phyloP scores from a whole-genome alignment of 2,888 invertebrate species.

The Epinotia brunnichana region DNA sequence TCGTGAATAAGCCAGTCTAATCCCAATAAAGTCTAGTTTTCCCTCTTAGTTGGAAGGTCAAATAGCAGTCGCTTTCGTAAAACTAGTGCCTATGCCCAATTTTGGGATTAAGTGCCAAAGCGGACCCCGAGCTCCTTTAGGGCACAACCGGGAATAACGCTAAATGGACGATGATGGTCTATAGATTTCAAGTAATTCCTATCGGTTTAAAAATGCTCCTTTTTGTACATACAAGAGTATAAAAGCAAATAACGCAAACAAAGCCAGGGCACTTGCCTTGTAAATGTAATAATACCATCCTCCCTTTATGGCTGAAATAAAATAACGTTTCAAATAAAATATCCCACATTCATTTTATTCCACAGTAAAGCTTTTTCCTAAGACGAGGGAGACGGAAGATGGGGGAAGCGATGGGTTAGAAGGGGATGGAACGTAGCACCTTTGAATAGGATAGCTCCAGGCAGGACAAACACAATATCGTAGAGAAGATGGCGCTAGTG shows the following conservation, averaged over 20 bases:
- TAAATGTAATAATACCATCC: constrained; percentile 31
- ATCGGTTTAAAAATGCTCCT: neutral
- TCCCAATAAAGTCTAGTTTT: too few relatives aligned
- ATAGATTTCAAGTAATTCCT: neutral
- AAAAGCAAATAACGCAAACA: constrained; percentile 1
- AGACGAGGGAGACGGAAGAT: constrained; percentile 47
- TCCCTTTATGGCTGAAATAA: constrained; percentile 47
- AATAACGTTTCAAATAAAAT: constrained; percentile 59
- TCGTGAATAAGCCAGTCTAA: too few relatives aligned
- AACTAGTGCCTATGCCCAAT: too few relatives aligned
- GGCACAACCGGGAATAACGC: neutral
- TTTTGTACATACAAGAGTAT: neutral
- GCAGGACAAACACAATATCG: constrained; percentile 65
- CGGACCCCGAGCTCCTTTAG: too few relatives aligned
- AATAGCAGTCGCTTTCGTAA: too few relatives aligned
- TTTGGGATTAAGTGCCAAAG: too few relatives aligned
- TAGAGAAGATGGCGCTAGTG: constrained; percentile 51
- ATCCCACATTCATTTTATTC: constrained; percentile 54
- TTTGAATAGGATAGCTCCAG: constrained; percentile 55
- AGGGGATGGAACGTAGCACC: constrained; percentile 51
- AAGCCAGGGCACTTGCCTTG: constrained; percentile 7
- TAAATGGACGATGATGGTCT: neutral
- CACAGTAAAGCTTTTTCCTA: constrained; percentile 50
- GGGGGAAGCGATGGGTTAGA: constrained; percentile 41
- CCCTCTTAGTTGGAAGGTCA: too few relatives aligned